These are phyloP conservation scores for Holotrichia oblita DNA, from an alignment of 1,140 invertebrate genomes.

Conservation along the genomic window DNA sequence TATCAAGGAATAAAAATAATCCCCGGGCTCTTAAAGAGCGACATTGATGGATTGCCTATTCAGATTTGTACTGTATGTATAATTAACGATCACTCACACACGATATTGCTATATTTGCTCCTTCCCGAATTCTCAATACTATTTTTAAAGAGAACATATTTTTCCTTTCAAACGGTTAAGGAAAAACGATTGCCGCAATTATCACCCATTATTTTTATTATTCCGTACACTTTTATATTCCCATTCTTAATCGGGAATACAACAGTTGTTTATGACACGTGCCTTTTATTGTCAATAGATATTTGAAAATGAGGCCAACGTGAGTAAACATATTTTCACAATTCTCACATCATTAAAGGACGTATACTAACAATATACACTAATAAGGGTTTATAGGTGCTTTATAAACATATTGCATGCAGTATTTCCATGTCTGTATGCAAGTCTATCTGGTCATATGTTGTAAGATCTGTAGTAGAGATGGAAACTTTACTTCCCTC, in stretches of 20 bases:
- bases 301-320: background rate
- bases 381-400: too few relatives aligned
- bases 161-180: background rate
- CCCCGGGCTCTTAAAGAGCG: background rate
- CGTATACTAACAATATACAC: too few relatives aligned
- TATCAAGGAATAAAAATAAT: background rate
- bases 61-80: background rate
- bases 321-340: background rate
- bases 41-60: background rate
- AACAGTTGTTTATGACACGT: slow-evolving; percentile 11
- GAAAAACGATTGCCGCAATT: background rate
- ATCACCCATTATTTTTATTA: background rate
- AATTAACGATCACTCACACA: background rate
- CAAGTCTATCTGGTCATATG: too few relatives aligned
- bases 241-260: background rate
- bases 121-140: background rate
- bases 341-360: too few relatives aligned
- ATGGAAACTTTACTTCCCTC: too few relatives aligned
- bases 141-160: background rate
- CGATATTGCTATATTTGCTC: background rate
- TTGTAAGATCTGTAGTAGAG: too few relatives aligned
- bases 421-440: too few relatives aligned
- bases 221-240: background rate
- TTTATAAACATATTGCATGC: too few relatives aligned
- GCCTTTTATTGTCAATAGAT: background rate